These are phyloP conservation scores for Furnarius figulus DNA, from an alignment of 2,113 vertebrate species.

Conservation along the genomic window DNA sequence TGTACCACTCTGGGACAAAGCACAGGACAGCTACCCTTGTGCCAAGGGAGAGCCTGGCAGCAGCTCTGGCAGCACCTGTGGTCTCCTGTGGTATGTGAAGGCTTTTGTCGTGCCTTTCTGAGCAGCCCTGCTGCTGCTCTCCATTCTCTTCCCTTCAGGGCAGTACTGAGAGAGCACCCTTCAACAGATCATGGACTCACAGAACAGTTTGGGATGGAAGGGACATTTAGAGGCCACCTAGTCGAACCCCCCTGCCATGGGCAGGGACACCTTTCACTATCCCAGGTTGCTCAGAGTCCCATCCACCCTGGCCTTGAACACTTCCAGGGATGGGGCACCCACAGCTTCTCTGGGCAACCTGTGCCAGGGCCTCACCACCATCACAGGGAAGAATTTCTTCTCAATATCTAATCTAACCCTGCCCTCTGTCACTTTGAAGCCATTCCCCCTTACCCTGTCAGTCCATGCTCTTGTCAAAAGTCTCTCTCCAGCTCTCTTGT, in stretches of 20 bases:
- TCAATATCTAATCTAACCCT: neutral
- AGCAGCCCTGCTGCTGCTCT: neutral
- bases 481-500: neutral
- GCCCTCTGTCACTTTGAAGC: neutral
- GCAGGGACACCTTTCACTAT: neutral
- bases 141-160: neutral
- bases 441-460: neutral
- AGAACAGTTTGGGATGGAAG: neutral
- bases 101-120: neutral
- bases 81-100: neutral
- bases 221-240: neutral
- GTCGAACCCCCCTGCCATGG: neutral
- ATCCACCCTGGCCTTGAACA: neutral
- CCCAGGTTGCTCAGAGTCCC: neutral
- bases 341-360: neutral
- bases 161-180: accelerated
- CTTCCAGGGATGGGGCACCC: neutral
- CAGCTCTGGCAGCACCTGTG: neutral
- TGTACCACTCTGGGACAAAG: too few relatives aligned
- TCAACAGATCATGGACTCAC: neutral
- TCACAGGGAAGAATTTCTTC: neutral
- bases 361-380: neutral
- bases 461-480: neutral
- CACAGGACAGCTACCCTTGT: neutral
- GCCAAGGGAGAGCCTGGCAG: neutral